phyloP scores from a whole-genome alignment of 2,797 vertebrate species.

The Leontopithecus rosalia region DNA sequence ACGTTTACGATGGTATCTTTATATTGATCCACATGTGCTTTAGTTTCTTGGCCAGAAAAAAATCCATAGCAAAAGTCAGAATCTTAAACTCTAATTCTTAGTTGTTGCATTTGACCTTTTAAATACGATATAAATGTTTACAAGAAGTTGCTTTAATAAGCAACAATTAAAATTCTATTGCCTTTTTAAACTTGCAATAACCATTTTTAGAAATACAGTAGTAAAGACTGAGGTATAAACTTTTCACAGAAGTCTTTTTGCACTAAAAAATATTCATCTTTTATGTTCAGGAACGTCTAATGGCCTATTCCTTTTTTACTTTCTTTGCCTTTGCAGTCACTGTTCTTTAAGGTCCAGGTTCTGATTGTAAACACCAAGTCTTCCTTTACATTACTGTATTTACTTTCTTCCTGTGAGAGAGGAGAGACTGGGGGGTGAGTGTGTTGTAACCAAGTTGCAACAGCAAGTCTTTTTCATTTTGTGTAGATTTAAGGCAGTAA shows the following conservation, averaged over 20 bases:
- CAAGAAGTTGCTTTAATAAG: constrained; percentile 74
- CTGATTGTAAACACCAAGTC: constrained; percentile 56
- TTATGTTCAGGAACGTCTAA: constrained; percentile 41
- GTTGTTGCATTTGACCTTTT: constrained; percentile 59
- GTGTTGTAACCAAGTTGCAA: not conserved
- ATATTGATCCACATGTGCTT: constrained; percentile 46
- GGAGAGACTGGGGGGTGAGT: not conserved
- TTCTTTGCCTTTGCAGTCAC: constrained; percentile 60
- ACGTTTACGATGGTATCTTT: constrained; percentile 10
- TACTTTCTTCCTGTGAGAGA: constrained; percentile 82
- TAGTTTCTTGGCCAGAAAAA: constrained; percentile 48
- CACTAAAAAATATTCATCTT: constrained; percentile 68
- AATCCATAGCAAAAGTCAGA: constrained; percentile 47
- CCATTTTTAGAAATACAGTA: constrained; percentile 86
- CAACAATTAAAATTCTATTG: constrained; percentile 68
- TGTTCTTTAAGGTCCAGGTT: constrained; percentile 72
- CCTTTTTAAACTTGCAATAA: constrained; percentile 68
- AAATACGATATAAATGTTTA: constrained; percentile 60
- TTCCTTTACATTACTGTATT: not conserved
- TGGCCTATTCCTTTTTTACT: constrained; percentile 59
- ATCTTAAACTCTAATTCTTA: constrained; percentile 49
- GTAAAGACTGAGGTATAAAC: constrained; percentile 89
- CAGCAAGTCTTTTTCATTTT: not conserved
- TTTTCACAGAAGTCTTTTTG: constrained; percentile 79
- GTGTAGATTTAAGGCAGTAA: not conserved